A percentile compares a stretch with the other conserved stretches of the same genome.
Evolutionary conservation across 2,888 invertebrate genomes (phyloP).

Genomic region (Drosophila histrio): DNA sequence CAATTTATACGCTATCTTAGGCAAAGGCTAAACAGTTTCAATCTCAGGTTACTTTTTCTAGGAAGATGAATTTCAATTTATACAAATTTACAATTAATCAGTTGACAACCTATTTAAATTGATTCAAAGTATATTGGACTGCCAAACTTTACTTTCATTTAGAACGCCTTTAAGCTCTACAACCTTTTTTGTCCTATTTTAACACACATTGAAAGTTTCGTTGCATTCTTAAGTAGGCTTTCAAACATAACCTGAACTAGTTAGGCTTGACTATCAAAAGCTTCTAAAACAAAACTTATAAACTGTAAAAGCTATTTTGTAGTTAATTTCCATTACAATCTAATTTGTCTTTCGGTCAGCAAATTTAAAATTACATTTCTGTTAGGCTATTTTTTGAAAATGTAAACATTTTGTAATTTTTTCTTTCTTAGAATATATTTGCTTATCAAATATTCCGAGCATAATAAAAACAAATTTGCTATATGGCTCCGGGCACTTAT

Average conservation of each 20-base stretch:
- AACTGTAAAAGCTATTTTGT: neutral
- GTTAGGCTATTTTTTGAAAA: neutral
- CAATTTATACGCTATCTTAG: slow-evolving; percentile 29
- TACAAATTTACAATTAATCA: neutral
- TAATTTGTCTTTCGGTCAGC: neutral
- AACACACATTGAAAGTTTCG: neutral
- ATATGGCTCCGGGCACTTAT: neutral
- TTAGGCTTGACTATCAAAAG: no score
- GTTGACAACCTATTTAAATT: neutral
- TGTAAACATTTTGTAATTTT: neutral
- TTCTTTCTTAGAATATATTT: neutral
- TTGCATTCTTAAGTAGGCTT: neutral
- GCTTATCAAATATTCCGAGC: neutral
- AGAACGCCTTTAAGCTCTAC: no score
- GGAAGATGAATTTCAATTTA: neutral
- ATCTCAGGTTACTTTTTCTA: slow-evolving; percentile 16
- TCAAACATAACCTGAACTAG: no score
- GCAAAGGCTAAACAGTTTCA: slow-evolving; percentile 22
- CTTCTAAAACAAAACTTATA: neutral
- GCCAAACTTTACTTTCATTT: no score
- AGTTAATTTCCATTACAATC: neutral
- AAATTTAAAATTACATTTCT: neutral
- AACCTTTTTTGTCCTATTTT: neutral
- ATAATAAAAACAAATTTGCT: neutral
- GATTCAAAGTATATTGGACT: neutral